Percentiles rank a stretch among this genome's conserved stretches.
Evolutionary conservation across 2,888 invertebrate species (phyloP).

Genomic region (Catocala sponsa): DNA sequence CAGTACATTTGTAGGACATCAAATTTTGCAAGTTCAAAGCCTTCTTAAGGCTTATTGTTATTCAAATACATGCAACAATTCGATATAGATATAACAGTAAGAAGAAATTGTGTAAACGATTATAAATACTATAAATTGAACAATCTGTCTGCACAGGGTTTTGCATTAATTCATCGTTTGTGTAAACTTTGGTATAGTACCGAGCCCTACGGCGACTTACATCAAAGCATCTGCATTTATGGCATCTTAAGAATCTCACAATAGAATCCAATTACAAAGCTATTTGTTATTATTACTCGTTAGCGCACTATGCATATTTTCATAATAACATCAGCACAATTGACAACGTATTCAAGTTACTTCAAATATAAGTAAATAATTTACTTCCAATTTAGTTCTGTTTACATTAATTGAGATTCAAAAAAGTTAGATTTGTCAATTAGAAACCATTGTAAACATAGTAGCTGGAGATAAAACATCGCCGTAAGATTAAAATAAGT

Average conservation of each 20-base stretch:
- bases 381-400: background rate
- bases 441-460: background rate
- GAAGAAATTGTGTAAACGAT: slow-evolving; percentile 19
- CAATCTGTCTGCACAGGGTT: background rate
- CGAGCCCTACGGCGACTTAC: slow-evolving; percentile 26
- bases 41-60: slow-evolving; percentile 4
- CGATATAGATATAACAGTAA: slow-evolving; percentile 6
- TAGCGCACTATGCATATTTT: slow-evolving; percentile 34
- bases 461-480: background rate
- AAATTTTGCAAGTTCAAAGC: slow-evolving; percentile 26
- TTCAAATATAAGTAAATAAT: background rate
- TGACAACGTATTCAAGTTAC: slow-evolving; percentile 27
- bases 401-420: background rate
- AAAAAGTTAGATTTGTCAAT: background rate
- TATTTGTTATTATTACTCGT: slow-evolving; percentile 49
- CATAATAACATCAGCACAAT: slow-evolving; percentile 31
- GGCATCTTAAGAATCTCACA: slow-evolving; percentile 28
- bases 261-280: slow-evolving; percentile 47
- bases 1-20: slow-evolving; percentile 5
- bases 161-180: slow-evolving; percentile 28
- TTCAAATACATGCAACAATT: slow-evolving; percentile 14
- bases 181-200: slow-evolving; percentile 26
- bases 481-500: too few species aligned
- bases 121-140: too few species aligned
- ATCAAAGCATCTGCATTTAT: slow-evolving; percentile 15